These are phyloP conservation scores for Lycopodina hypogea DNA, from an alignment of 37 sponge, comb jelly and placozoan species.

Conservation along the genomic window DNA sequence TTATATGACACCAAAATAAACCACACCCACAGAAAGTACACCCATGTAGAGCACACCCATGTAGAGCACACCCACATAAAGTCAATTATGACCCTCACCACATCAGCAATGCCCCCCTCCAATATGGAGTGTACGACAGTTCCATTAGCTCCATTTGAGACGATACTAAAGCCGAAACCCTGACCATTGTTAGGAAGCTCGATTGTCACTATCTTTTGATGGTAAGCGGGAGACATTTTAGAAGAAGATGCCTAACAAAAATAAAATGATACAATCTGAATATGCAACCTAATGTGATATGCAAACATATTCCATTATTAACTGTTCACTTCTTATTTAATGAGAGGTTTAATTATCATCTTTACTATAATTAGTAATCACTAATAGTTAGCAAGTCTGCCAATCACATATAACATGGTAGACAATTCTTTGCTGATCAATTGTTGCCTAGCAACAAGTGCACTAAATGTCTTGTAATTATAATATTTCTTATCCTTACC, in stretches of 20 bases:
- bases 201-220: constrained; percentile 53
- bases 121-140: constrained; percentile 41
- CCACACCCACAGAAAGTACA: not conserved
- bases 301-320: too few species aligned
- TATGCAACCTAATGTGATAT: too few species aligned
- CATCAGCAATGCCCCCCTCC: constrained; percentile 49
- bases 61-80: not conserved
- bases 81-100: constrained; percentile 6
- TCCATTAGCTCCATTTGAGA: constrained; percentile 10
- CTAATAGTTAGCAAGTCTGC: too few species aligned
- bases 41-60: not conserved
- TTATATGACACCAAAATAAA: not conserved
- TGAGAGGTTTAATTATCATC: too few species aligned
- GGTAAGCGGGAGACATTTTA: not conserved
- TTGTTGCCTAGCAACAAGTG: too few species aligned
- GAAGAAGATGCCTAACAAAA: not conserved
- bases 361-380: too few species aligned
- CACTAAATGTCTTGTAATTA: too few species aligned
- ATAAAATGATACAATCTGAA: too few species aligned
- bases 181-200: constrained; percentile 40
- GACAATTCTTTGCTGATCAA: too few species aligned
- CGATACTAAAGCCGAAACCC: constrained; percentile 65
- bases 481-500: too few species aligned
- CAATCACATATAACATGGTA: too few species aligned
- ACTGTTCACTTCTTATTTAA: too few species aligned